Conservation (phyloP, 2,797 vertebrate genomes). For the Picus viridis region DNA sequence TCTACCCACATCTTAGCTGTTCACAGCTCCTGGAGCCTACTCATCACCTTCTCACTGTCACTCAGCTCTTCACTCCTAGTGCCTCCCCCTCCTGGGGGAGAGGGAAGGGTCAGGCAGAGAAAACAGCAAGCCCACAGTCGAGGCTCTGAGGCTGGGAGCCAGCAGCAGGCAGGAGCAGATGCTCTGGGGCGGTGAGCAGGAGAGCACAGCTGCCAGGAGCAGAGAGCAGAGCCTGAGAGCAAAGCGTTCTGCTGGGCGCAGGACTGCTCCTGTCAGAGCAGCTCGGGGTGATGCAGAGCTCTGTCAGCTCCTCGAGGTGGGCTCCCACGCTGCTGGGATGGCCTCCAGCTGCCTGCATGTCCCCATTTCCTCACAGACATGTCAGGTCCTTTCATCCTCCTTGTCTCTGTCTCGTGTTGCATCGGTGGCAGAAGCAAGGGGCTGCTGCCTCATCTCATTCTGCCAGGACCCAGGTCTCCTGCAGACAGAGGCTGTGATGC, state of each 20-base stretch:
- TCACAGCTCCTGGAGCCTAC: constrained; percentile 1
- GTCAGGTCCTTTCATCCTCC: background rate
- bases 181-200: background rate
- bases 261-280: background rate
- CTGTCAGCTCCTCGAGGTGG: background rate
- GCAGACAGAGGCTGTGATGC: background rate
- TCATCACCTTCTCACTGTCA: background rate
- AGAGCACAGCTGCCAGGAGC: background rate
- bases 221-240: background rate
- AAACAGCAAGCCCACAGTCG: background rate
- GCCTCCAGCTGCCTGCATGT: background rate
- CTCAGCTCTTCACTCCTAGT: background rate
- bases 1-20: background rate
- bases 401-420: background rate
- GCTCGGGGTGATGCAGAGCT: background rate
- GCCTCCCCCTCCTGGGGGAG: background rate
- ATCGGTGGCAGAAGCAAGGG: background rate
- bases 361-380: background rate
- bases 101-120: background rate
- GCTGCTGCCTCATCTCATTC: background rate
- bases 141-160: background rate
- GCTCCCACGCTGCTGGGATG: background rate
- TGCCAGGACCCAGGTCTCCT: background rate
- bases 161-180: background rate
- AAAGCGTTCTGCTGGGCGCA: background rate